Conservation (phyloP, 2,888 invertebrate species). For the Morpho helenor region DNA sequence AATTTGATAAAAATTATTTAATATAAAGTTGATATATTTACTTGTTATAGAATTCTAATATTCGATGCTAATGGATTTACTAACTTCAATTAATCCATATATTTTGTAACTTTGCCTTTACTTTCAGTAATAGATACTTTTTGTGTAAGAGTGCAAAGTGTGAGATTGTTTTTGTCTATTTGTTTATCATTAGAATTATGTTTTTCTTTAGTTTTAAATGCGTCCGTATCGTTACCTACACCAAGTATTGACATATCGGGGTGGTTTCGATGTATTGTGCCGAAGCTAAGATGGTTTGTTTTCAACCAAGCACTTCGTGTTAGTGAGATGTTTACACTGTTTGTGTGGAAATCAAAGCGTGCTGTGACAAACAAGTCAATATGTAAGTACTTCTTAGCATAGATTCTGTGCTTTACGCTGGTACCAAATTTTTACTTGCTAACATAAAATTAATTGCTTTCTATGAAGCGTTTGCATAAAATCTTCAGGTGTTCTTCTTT, state of each 20-base stretch:
- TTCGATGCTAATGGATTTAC: too few species aligned
- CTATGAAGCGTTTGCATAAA: conserved; percentile 12
- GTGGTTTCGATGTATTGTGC: conserved; percentile 14
- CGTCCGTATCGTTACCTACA: conserved; percentile 19
- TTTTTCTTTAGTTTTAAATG: conserved; percentile 29
- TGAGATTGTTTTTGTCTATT: conserved; percentile 48
- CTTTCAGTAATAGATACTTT: conserved; percentile 7
- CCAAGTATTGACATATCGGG: conserved; percentile 23
- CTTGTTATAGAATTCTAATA: too few species aligned
- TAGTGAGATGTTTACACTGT: conserved; percentile 37
- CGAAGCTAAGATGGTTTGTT: conserved; percentile 13
- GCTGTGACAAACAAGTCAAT: conserved; percentile 77
- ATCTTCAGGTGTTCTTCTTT: background rate
- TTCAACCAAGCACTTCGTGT: conserved; percentile 21
- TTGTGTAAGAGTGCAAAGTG: conserved; percentile 34
- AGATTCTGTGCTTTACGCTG: conserved; percentile 53
- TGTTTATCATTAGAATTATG: conserved; percentile 23
- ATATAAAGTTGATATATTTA: too few species aligned
- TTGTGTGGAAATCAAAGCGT: conserved; percentile 56
- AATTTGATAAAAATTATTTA: too few species aligned
- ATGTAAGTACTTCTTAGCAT: conserved; percentile 61
- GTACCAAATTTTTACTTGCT: conserved; percentile 52
- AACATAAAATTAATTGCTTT: conserved; percentile 52
- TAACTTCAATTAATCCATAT: too few species aligned
- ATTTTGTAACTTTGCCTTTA: background rate